Evolutionary conservation across 1,140 invertebrate species (phyloP), one percentile per base, ranked within the genome.

Genomic region (Sycophila sp.): DNA sequence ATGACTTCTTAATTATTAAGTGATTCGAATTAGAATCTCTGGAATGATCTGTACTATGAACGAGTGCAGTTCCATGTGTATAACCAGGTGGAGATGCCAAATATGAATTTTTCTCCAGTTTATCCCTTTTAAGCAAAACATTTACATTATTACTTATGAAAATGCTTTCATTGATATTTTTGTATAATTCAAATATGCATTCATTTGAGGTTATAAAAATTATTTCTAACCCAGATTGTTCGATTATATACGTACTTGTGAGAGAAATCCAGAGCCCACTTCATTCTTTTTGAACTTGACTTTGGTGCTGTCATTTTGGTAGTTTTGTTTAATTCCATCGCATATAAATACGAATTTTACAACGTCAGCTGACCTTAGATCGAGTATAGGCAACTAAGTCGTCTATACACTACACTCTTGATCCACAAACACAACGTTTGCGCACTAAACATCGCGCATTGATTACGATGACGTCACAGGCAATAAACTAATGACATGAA

Each of bases 1-100:
- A 99, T 49, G 97, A 95, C 83, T 98, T 96, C 85, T 98, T 98
- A 1, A 96, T 95, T 59, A 97, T 93, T 62, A 98, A 86, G 76
- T 94, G 89, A 87, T 91, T 94, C 0, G 92, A 90, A 83, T 96
- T 94, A 1, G 89, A 86, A 71, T 91, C 91, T 78, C 94, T 91
- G 78, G 91, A 91, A 2, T 92, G 91, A 32, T 92, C 90, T 84
- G 94, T 95, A 36, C 88, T 91, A 72, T 93, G 91, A 76, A 88
- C 90, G 49, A 92, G 89, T 63, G 89, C 89, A 8, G 90, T 87
- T 13, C 90, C 90, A 59, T 92, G 89, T 84, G 91, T 94, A 73
- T 93, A 97, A 11, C 95, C 95, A 34, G 95, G 94, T 30, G 96
- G 96, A 30, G 91, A 90, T 5, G 93, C 86, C 56, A 96, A 82